Evolutionary conservation across 64 coral and sea anemone genomes (phyloP), one percentile per base, ranked within the genome.

Genomic region (Stichodactyla mertensii): DNA sequence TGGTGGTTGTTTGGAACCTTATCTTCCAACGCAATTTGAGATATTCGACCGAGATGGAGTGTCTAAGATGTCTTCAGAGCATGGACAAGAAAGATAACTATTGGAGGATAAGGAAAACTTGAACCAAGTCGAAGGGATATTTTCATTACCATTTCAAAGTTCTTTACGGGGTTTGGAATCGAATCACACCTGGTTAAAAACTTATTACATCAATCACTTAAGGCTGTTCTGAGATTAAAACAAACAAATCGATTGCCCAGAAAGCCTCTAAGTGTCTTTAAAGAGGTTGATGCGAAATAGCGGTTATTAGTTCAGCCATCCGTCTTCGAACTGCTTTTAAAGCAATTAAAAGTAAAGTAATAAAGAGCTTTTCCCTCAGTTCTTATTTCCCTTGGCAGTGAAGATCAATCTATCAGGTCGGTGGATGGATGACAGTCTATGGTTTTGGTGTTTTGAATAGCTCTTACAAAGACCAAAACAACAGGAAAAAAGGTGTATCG

Each of bases 301-400:
- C 60, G 83, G 83, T 85, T 64, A 85, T 64, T 85, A 85, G 57
- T 52, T 58, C 60, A 85, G 27, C 83, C 83, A 85, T 85, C 54
- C 83, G 83, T 85, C 27, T 85, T 85, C 78, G 78, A 81, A 53
- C 55, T 31, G 83, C 83, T 85, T 85, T 85, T 85, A 85, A 85
- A 85, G 54, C 83, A 85, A 85, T 85, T 85, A 85, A 85, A 61
- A 57, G n/a, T 36, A 16, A 61, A 85, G 83, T 85, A 64, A 85
- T 85, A 45, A 62, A 85, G 24, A 85, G 83, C 51, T 58, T 64
- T 85, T 52, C 16, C 27, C 19, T 56, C 7, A 12, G 53, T 81
- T 81, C 14, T 81, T 81, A 81, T 81, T 81, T 81, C 78, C 69
- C 69, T 74, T 74, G 52, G 53, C 16, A 81, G 11, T 81, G 53